Conservation (phyloP, 2,113 vertebrate genomes). For the Stigmatopora argus region DNA sequence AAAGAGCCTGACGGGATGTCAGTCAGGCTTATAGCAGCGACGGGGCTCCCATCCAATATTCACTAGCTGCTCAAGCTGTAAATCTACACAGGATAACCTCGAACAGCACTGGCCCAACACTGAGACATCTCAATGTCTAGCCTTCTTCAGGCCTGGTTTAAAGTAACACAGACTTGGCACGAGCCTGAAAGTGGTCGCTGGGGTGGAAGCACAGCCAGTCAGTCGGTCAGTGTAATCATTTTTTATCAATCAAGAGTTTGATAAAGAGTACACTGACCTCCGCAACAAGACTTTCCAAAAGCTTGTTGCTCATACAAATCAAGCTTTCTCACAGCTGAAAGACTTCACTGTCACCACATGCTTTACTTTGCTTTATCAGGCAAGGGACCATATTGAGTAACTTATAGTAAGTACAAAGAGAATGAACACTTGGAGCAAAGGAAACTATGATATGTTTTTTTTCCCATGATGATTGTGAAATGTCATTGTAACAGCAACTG, state of each 20-base stretch:
- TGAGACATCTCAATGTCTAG: constrained; percentile 47
- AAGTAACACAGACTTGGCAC: constrained; percentile 48
- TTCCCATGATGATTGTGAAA: neutral
- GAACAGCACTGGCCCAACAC: constrained; percentile 34
- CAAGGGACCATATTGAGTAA: constrained; percentile 1
- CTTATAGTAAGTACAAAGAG: neutral
- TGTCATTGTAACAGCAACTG: neutral
- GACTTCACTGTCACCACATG: neutral
- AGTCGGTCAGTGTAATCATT: constrained; percentile 18
- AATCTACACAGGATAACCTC: constrained; percentile 60
- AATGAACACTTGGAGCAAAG: neutral
- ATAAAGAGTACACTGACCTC: neutral
- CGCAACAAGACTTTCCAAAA: neutral
- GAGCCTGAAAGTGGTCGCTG: constrained; percentile 27
- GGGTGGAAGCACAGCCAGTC: constrained; percentile 23
- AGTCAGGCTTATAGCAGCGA: constrained; percentile 67
- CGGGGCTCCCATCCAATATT: constrained; percentile 75
- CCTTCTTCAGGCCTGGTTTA: constrained; percentile 45
- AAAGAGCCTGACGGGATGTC: constrained; percentile 68
- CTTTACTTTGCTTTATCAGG: neutral
- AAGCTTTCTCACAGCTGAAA: neutral
- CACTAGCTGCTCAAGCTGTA: constrained; percentile 69
- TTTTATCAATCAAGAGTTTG: neutral
- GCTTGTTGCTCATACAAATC: neutral
- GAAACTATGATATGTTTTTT: neutral